Evolutionary conservation across 2,113 vertebrate species (phyloP).

Genomic region (Sander vitreus): DNA sequence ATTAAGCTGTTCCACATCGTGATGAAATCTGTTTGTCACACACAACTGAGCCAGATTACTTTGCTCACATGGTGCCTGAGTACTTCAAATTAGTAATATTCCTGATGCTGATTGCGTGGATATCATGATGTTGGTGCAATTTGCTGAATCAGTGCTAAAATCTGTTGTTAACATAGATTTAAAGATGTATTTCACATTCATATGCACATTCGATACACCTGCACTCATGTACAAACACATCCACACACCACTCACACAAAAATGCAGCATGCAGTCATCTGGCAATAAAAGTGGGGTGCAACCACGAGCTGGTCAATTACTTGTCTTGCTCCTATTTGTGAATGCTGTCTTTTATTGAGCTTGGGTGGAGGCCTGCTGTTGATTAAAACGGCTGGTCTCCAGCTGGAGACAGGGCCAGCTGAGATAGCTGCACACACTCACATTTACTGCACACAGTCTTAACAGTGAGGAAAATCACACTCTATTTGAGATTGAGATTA

Average conservation of each 20-base stretch:
- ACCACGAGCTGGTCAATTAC: conserved; percentile 78
- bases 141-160: conserved; percentile 5
- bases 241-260: conserved; percentile 50
- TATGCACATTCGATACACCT: conserved; percentile 28
- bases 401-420: conserved; percentile 76
- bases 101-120: conserved; percentile 24
- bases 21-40: conserved; percentile 9
- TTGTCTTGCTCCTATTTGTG: conserved; percentile 77
- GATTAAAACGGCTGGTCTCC: conserved; percentile 82
- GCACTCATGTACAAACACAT: conserved; percentile 31
- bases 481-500: conserved; percentile 81
- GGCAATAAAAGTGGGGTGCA: conserved; percentile 77
- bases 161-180: conserved; percentile 16
- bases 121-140: neutral
- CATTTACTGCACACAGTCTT: conserved; percentile 61
- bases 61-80: conserved; percentile 3
- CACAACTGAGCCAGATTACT: conserved; percentile 9
- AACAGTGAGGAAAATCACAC: conserved; percentile 76
- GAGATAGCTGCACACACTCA: conserved; percentile 72
- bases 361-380: conserved; percentile 78
- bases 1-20: conserved; percentile 16
- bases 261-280: conserved; percentile 69
- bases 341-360: conserved; percentile 83
- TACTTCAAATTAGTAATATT: neutral
- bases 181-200: conserved; percentile 35